Evolutionary conservation across 2,797 vertebrate genomes (phyloP).

Genomic region (Alosa sapidissima): DNA sequence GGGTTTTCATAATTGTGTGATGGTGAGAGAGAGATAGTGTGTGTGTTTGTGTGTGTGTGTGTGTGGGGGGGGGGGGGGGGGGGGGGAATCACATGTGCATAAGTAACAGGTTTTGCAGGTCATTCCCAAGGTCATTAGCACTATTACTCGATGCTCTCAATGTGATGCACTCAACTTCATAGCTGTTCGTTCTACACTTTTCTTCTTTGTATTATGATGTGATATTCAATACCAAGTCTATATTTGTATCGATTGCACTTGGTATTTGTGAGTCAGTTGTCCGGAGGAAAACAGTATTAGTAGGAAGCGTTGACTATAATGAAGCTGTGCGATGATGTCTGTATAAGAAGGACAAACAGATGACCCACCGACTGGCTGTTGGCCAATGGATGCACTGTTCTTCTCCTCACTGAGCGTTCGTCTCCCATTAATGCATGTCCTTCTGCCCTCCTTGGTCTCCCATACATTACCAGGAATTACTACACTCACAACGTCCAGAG

Average conservation of each 20-base stretch:
- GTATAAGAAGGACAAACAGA: no score
- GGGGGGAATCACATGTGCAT: not conserved
- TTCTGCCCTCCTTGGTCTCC: not conserved
- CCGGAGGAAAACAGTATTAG: not conserved
- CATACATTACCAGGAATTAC: not conserved
- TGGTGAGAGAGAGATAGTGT: no score
- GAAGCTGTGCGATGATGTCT: not conserved
- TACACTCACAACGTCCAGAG: not conserved
- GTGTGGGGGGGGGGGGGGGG: no score
- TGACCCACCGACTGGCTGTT: not conserved
- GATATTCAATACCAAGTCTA: no score
- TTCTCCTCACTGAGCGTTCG: not conserved
- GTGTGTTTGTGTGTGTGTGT: no score
- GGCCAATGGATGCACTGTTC: not conserved
- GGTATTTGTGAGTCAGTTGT: not conserved
- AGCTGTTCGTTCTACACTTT: no score
- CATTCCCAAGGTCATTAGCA: not conserved
- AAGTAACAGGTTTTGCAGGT: not conserved
- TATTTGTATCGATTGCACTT: no score
- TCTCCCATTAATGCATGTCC: not conserved
- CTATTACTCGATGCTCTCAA: not conserved
- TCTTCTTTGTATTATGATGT: no score
- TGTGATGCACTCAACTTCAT: not conserved
- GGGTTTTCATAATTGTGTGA: no score
- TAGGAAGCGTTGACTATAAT: not conserved